Conservation (phyloP, 2,113 vertebrate species). For the Alosa alosa region DNA sequence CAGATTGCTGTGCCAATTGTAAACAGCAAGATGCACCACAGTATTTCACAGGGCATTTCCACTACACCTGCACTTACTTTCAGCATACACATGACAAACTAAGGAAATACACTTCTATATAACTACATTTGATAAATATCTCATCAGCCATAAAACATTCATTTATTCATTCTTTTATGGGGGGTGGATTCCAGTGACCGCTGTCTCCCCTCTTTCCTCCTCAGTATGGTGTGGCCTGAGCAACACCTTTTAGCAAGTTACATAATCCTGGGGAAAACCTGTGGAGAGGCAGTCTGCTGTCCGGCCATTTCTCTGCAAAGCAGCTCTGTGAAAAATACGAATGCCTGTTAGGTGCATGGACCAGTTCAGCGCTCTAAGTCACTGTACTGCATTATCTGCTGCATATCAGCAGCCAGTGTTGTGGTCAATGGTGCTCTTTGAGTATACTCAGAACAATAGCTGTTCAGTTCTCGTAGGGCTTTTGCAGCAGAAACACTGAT, state of each 20-base stretch:
- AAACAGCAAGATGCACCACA: neutral
- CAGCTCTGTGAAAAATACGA: neutral
- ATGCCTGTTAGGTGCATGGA: neutral
- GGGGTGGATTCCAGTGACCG: neutral
- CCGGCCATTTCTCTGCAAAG: neutral
- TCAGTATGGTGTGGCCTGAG: neutral
- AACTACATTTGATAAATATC: neutral
- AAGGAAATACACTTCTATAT: neutral
- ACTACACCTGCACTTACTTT: neutral
- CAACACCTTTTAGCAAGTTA: neutral
- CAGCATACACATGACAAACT: too few relatives aligned
- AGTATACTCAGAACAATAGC: neutral
- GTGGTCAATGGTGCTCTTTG: neutral
- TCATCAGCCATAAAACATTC: neutral
- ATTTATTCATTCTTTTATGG: neutral
- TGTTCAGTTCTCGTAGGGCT: neutral
- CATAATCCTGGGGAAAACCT: neutral
- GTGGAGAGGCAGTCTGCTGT: neutral
- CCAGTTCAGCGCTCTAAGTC: neutral
- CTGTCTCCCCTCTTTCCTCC: neutral
- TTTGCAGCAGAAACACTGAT: neutral
- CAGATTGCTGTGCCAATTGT: neutral
- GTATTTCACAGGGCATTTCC: neutral
- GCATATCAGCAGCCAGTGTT: neutral
- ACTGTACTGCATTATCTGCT: neutral